Evolutionary conservation across 1,140 invertebrate genomes (phyloP).

Genomic region (Zaprionus ornatus): DNA sequence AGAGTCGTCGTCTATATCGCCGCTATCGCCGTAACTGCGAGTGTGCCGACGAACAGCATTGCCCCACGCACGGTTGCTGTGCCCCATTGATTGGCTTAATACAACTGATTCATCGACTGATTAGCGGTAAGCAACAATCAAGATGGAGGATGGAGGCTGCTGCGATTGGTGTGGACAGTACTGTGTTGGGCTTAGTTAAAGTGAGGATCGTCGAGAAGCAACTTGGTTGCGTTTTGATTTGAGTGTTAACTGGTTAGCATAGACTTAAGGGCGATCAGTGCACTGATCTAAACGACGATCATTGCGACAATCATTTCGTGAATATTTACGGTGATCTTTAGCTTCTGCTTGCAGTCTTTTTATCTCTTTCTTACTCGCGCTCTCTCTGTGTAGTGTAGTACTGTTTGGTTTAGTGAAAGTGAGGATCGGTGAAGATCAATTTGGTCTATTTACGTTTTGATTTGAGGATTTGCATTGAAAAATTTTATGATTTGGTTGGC

Average conservation of each 20-base stretch:
- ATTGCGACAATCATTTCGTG: not conserved
- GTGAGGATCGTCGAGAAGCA: not conserved
- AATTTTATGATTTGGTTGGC: no score
- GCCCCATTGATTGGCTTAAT: constrained; percentile 41
- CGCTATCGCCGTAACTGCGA: constrained; percentile 70
- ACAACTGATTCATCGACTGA: constrained; percentile 46
- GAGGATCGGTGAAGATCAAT: not conserved
- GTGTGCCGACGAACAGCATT: constrained; percentile 60
- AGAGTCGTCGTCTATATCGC: constrained; percentile 68
- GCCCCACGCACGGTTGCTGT: constrained; percentile 52
- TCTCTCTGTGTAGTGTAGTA: not conserved
- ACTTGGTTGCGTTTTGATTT: not conserved
- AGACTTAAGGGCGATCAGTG: not conserved
- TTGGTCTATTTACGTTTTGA: not conserved
- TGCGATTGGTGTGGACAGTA: not conserved
- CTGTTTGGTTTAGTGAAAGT: not conserved
- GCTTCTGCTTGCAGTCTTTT: not conserved
- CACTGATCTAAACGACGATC: not conserved
- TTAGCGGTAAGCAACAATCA: constrained; percentile 59
- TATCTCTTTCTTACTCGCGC: not conserved
- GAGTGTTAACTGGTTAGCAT: not conserved
- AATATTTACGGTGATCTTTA: not conserved
- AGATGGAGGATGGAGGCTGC: not conserved
- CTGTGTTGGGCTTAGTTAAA: not conserved
- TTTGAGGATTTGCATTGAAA: no score